Evolutionary conservation across 2,797 vertebrate genomes (phyloP).

Genomic region (Phataginus tricuspis): DNA sequence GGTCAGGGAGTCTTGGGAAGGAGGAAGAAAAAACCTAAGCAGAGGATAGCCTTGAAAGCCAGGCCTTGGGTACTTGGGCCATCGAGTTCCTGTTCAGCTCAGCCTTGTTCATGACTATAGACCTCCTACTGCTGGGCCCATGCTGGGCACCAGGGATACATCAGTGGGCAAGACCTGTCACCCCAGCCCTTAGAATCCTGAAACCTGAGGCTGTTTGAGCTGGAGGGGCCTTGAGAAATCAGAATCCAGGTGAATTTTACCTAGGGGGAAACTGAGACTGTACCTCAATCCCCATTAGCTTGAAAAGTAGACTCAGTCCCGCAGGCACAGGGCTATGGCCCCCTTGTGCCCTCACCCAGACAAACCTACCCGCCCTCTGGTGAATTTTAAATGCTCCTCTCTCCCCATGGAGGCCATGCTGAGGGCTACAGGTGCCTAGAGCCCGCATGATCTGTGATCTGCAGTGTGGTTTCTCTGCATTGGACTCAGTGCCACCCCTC

Average conservation of each 20-base stretch:
- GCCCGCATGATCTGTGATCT: not conserved
- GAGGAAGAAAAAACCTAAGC: not conserved
- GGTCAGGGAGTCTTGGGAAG: not conserved
- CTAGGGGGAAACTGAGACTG: not conserved
- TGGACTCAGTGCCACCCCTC: not conserved
- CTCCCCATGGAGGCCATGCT: rapidly evolving
- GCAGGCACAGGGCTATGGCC: rapidly evolving
- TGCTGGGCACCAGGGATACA: not conserved
- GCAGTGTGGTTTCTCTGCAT: not conserved
- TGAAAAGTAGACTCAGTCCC: rapidly evolving
- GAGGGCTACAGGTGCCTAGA: not conserved
- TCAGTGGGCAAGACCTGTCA: not conserved
- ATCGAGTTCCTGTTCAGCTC: not conserved
- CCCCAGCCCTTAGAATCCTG: not conserved
- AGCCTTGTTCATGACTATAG: not conserved
- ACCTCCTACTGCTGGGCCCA: not conserved
- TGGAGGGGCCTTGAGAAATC: not conserved
- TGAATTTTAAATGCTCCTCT: not conserved
- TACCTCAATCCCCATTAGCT: not conserved
- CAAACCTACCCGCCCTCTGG: not conserved
- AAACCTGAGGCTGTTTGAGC: not conserved
- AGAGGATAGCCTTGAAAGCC: not conserved
- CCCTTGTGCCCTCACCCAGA: rapidly evolving
- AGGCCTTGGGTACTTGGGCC: rapidly evolving
- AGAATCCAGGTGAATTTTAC: not conserved